Evolutionary conservation across 2,888 invertebrate species (phyloP).

Genomic region (Cataglyphis albicans): DNA sequence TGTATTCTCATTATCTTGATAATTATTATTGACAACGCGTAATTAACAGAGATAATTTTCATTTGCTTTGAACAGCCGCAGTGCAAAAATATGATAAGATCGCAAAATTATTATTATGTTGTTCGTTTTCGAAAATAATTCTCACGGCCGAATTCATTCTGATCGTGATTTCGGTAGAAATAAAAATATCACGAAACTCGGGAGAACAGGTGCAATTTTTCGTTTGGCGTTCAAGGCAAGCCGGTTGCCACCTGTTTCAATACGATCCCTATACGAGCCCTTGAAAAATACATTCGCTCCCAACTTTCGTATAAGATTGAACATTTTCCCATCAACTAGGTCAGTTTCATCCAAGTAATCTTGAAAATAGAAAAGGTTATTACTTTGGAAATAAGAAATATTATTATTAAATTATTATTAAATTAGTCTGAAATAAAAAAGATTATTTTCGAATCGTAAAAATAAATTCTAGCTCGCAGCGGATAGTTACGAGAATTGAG

Average conservation of each 20-base stretch:
- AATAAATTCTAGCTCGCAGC: neutral
- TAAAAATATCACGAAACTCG: constrained; percentile 63
- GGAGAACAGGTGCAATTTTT: constrained; percentile 75
- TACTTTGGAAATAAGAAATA: neutral
- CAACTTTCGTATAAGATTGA: neutral
- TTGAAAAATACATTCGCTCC: constrained; percentile 65
- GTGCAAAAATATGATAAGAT: constrained; percentile 50
- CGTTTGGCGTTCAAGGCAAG: constrained; percentile 75
- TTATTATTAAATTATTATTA: neutral
- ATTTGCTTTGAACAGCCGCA: constrained; percentile 46
- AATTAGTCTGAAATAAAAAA: neutral
- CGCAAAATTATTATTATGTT: constrained; percentile 56
- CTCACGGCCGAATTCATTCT: constrained; percentile 43
- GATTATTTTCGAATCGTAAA: neutral
- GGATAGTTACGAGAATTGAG: constrained; percentile 1
- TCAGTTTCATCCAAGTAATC: constrained; percentile 31
- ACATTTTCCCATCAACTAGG: constrained; percentile 25
- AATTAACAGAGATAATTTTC: constrained; percentile 37
- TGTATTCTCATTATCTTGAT: constrained; percentile 15
- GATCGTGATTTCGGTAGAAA: constrained; percentile 62
- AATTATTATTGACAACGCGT: constrained; percentile 28
- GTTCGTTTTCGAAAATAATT: constrained; percentile 57
- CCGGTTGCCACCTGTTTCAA: constrained; percentile 77
- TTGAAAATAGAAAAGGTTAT: constrained; percentile 31
- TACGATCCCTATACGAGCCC: constrained; percentile 64